Percentiles rank a stretch among this genome's conserved stretches.
Conservation (phyloP, 2,888 invertebrate species). For the Aquatica leii region DNA sequence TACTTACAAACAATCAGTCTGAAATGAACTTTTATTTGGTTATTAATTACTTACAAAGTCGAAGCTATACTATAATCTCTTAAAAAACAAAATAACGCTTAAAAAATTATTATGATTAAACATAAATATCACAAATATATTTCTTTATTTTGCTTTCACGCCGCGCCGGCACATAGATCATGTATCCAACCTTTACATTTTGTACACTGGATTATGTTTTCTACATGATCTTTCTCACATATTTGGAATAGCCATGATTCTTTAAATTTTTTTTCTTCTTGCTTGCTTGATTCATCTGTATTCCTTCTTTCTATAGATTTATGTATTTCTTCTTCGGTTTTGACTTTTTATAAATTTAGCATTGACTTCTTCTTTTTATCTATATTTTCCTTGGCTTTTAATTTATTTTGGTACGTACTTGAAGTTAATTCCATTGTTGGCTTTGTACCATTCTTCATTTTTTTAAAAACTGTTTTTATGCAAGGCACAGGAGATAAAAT, state of each 20-base stretch:
- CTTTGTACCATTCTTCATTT: conserved; percentile 1
- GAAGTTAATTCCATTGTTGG: conserved; percentile 3
- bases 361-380: conserved; percentile 2
- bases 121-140: conserved; percentile 9
- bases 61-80: too few species aligned
- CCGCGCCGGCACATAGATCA: conserved; percentile 1
- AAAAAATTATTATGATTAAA: too few species aligned
- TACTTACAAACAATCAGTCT: too few species aligned
- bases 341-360: background rate
- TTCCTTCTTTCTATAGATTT: background rate
- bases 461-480: conserved; percentile 1
- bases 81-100: too few species aligned
- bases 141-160: conserved; percentile 14
- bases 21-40: too few species aligned
- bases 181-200: conserved; percentile 12
- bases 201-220: conserved; percentile 1
- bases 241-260: background rate
- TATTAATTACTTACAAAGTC: too few species aligned
- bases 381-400: background rate
- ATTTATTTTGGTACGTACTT: background rate
- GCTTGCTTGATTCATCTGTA: too few species aligned
- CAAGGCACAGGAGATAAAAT: conserved; percentile 2
- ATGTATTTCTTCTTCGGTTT: background rate
- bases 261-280: background rate
- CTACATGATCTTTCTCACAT: conserved; percentile 4